A percentile compares a stretch with the other conserved stretches of the same genome.
phyloP scores from a whole-genome alignment of 2,888 invertebrate genomes.

The Atethmia centrago region DNA sequence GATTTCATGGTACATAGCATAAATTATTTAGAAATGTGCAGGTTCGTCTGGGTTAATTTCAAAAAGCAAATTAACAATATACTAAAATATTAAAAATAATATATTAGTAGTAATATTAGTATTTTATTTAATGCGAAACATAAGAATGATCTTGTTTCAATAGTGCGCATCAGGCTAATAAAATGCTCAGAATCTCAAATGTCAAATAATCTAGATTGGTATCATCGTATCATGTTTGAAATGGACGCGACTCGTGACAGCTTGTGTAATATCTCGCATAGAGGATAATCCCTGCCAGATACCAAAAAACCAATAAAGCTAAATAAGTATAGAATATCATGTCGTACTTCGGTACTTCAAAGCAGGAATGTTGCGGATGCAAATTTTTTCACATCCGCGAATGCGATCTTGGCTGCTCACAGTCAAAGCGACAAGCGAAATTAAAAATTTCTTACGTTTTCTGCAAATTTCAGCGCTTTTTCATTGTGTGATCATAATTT shows the following conservation, averaged over 20 bases:
- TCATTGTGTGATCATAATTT: too few species aligned
- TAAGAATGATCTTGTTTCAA: constrained; percentile 6
- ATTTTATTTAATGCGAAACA: too few species aligned
- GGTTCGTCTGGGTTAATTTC: not conserved
- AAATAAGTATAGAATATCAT: constrained; percentile 15
- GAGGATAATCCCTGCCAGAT: constrained; percentile 28
- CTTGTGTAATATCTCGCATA: not conserved
- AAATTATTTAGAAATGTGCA: not conserved
- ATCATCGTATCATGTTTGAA: constrained; percentile 24
- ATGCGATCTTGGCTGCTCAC: too few species aligned
- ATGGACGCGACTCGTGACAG: constrained; percentile 6
- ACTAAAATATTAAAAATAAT: too few species aligned
- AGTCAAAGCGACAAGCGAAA: too few species aligned
- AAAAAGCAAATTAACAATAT: not conserved
- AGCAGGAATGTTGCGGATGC: too few species aligned
- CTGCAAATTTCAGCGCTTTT: too few species aligned
- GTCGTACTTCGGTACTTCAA: too few species aligned
- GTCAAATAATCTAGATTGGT: constrained; percentile 17
- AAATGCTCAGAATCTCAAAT: constrained; percentile 21
- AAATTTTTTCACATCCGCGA: too few species aligned
- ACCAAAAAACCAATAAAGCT: not conserved
- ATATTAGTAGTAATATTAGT: too few species aligned
- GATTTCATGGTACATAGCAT: too few species aligned
- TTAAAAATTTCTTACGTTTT: too few species aligned
- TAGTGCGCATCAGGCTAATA: not conserved